phyloP scores from a whole-genome alignment of 2,797 vertebrate species.

The Thalassophryne amazonica region DNA sequence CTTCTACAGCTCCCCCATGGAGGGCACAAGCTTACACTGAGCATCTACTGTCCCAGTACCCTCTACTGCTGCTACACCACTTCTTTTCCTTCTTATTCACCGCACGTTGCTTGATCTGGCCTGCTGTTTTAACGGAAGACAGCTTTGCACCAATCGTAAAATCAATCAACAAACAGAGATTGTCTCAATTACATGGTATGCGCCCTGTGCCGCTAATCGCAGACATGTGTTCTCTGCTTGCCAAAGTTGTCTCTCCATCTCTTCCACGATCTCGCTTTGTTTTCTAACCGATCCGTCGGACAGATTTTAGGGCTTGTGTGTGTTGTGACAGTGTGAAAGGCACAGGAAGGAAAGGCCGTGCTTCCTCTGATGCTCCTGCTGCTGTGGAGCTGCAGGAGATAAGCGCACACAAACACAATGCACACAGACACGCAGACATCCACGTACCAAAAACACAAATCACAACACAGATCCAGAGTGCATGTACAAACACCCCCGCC shows the following conservation, averaged over 20 bases:
- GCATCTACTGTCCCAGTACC: constrained; percentile 44
- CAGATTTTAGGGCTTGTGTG: constrained; percentile 56
- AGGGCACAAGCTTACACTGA: constrained; percentile 47
- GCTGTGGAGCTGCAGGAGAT: constrained; percentile 71
- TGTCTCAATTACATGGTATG: constrained; percentile 62
- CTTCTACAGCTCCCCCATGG: constrained; percentile 54
- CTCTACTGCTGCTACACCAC: constrained; percentile 39
- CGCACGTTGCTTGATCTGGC: constrained; percentile 16
- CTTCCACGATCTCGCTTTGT: not conserved
- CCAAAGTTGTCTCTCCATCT: not conserved
- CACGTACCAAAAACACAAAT: constrained; percentile 50
- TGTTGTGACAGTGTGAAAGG: constrained; percentile 78
- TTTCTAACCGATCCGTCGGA: constrained; percentile 39
- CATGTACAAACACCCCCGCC: constrained; percentile 50
- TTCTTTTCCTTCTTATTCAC: constrained; percentile 17
- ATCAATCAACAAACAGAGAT: constrained; percentile 43
- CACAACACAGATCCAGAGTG: constrained; percentile 57
- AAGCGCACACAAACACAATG: constrained; percentile 59
- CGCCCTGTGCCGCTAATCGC: constrained; percentile 50
- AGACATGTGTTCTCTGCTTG: constrained; percentile 45
- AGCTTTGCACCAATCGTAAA: constrained; percentile 39
- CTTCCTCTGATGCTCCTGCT: constrained; percentile 80
- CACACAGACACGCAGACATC: constrained; percentile 31
- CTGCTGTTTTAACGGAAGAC: constrained; percentile 34
- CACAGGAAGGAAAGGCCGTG: constrained; percentile 78